Conservation (phyloP, 2,888 invertebrate species). For the Autographa pulchrina region DNA sequence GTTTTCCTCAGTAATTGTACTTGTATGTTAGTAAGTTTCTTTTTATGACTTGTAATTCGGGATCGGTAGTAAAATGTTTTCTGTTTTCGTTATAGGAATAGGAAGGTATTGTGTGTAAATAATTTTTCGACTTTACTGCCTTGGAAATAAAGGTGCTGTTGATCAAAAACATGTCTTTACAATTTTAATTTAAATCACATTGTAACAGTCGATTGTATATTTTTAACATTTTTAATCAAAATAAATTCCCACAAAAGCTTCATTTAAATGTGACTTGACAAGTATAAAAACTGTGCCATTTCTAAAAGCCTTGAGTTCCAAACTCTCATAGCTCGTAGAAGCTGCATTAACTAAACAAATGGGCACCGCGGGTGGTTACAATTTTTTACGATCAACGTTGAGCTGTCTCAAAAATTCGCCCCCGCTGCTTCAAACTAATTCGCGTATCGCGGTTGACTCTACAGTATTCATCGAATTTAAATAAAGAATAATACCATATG, state of each 20-base stretch:
- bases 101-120: too few species aligned
- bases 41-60: slow-evolving; percentile 33
- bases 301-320: slow-evolving; percentile 27
- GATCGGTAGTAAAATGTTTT: slow-evolving; percentile 22
- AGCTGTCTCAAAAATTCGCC: slow-evolving; percentile 65
- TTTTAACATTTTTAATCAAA: not conserved
- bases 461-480: slow-evolving; percentile 36
- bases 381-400: slow-evolving; percentile 66
- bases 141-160: too few species aligned
- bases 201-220: not conserved
- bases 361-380: slow-evolving; percentile 58
- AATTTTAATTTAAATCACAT: too few species aligned
- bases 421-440: slow-evolving; percentile 72
- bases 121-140: too few species aligned
- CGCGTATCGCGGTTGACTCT: slow-evolving; percentile 55
- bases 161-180: too few species aligned
- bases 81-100: not conserved
- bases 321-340: slow-evolving; percentile 39
- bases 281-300: slow-evolving; percentile 14
- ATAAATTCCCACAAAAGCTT: not conserved
- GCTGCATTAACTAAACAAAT: slow-evolving; percentile 53
- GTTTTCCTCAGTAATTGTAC: slow-evolving; percentile 29
- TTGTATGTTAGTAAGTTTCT: slow-evolving; percentile 17
- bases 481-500: slow-evolving; percentile 30
- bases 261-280: not conserved